Base-by-base conservation (phyloP, 2,888 invertebrate genomes). In the Ctenicera cuprea region DNA sequence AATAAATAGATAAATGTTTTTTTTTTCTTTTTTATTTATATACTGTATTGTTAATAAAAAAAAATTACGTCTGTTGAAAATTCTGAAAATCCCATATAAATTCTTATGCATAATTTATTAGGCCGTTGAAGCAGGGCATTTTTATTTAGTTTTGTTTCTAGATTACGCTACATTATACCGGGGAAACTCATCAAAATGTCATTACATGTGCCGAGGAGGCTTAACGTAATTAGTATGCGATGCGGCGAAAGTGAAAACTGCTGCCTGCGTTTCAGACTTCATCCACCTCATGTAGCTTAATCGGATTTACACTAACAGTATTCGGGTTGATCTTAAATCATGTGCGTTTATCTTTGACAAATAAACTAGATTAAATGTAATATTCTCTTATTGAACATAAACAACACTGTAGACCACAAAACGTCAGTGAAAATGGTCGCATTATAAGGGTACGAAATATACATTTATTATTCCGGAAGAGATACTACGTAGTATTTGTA, bases 141-240 rank as follows among this genome's bases (percentile, higher is more conserved):
- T 48, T 65, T 45, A 57, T 65, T 71, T 71, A 50, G 26, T 65
- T 71, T 61, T 26, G 45, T 57, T 61, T 61, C 61, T 59, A 70
- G 26, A 61, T 69, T 62, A 50, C 52, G 62, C 50, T 37, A 33
- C 57, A 38, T 57, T 64, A 65, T 66, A 66, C 65, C 59, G 20
- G 33, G 4, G 22, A 68, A 68, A 73, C 63, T 73, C 73, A 68
- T 73, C 67, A 73, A 73, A 68, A 67, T 73, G 67, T 73, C 73
- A 63, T 73, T 73, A 73, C 67, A 67, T 63, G 73, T 68, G 67
- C 63, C 63, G 54, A 33, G 57, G 57, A 67, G 67, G 63, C 62
- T 68, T 73, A 68, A 68, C 63, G 38, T 68, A 73, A 68, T 73
- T 73, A 73, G 73, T 73, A 73, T 63, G 67, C 73, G 67, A 62